A percentile compares a stretch with the other conserved stretches of the same genome.
Evolutionary conservation across 2,888 invertebrate species (phyloP).

Genomic region (Serrognathus titanus): DNA sequence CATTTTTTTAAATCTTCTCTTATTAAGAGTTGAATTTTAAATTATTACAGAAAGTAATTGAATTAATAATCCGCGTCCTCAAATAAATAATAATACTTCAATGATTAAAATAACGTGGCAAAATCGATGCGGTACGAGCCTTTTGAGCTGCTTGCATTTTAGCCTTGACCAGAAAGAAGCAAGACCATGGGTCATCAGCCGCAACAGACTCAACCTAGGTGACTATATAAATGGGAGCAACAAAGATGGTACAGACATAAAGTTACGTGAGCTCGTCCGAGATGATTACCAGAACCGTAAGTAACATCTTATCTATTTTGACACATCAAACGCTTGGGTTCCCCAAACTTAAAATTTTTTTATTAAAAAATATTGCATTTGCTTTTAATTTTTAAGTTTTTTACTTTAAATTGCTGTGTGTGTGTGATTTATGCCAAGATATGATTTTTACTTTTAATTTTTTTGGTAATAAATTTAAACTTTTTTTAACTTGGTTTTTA

Average conservation of each 20-base stretch:
- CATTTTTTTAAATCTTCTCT: too few relatives aligned
- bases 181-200: constrained; percentile 25
- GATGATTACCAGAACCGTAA: constrained; percentile 11
- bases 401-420: not conserved
- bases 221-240: constrained; percentile 8
- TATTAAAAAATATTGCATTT: too few relatives aligned
- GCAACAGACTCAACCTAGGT: constrained; percentile 12
- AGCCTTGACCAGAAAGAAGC: constrained; percentile 22
- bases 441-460: too few relatives aligned
- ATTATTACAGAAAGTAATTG: too few relatives aligned
- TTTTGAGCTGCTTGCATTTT: not conserved
- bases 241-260: not conserved
- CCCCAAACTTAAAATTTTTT: not conserved
- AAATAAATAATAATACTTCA: too few relatives aligned
- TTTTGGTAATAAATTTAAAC: too few relatives aligned
- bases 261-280: not conserved
- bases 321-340: not conserved
- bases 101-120: too few relatives aligned
- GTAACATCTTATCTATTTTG: not conserved
- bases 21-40: too few relatives aligned
- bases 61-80: too few relatives aligned
- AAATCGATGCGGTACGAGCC: too few relatives aligned
- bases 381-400: not conserved
- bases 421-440: too few relatives aligned
- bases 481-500: too few relatives aligned